Base-by-base conservation (phyloP, 2,888 invertebrate species). In the Chrysodeixis includens region DNA sequence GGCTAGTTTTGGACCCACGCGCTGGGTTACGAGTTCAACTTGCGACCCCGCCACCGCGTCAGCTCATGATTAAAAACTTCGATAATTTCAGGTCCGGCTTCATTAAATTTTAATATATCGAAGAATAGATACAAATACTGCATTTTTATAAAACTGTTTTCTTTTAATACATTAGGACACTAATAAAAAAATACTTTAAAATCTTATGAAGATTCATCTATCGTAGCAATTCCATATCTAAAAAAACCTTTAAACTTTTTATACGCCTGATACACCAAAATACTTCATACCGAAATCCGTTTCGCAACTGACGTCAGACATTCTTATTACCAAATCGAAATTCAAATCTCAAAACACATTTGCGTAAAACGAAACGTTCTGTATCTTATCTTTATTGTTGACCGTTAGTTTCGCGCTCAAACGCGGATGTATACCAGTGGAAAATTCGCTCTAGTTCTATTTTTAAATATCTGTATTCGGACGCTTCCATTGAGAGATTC, bases 401-500 rank as follows among this genome's bases (percentile, higher is more conserved):
- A 56, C 59, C 55, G 54, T 56, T 70, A 54, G 56, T 69, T n/a
- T 57, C 53, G 63, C 60, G 60, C 51, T 66, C 64, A 56, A 70
- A 82, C 68, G 61, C 72, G 74, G 65, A 77, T 81, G 74, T 74
- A 76, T 71, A 62, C 60, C 72, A 68, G 73, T 76, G 79, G 83
- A 82, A 83, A 82, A 83, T 82, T 74, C 72, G 65, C 73, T 76
- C 64, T 67, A 74, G 69, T 65, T 64, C 70, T 83, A 81, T 82
- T 81, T 82, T 76, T 83, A 72, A 74, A 76, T 69, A 71, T 46
- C 53, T 59, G 60, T 58, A 62, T 69, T 44, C 59, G 59, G 72
- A 75, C 67, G 65, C 49, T 74, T 49, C 62, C 66, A 79, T 69
- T 69, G 62, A 67, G 51, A 76, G 69, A 53, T 74, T 71, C 54